Evolutionary conservation across 37 sponge, comb jelly and placozoan species (phyloP).

Genomic region (Eunapius fragilis): DNA sequence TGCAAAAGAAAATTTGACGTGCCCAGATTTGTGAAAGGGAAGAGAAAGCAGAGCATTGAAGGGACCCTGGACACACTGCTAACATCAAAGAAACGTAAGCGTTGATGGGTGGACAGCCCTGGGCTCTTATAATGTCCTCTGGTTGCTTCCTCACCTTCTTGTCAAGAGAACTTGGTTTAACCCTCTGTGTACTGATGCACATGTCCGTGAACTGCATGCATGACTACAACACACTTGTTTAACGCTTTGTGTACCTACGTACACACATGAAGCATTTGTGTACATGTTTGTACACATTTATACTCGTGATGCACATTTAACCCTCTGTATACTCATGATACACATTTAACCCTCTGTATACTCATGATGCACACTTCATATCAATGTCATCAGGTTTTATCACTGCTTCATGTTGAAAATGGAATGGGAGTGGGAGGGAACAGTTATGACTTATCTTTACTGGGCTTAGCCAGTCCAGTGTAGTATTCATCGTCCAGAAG

Average conservation of each 20-base stretch:
- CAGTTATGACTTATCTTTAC: background rate
- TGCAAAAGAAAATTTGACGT: slow-evolving; percentile 61
- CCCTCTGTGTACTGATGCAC: background rate
- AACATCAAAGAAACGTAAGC: background rate
- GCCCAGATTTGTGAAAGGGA: slow-evolving; percentile 3
- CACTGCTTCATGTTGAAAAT: background rate
- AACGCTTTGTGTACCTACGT: background rate
- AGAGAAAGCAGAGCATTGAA: background rate
- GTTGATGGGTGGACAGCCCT: background rate
- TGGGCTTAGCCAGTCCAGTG: background rate
- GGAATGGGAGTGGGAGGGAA: background rate
- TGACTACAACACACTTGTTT: too few relatives aligned
- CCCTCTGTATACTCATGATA: background rate
- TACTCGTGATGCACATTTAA: background rate
- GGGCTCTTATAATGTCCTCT: too few relatives aligned
- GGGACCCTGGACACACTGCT: background rate
- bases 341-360: background rate
- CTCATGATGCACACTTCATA: background rate
- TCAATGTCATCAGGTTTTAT: background rate
- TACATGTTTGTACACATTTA: background rate
- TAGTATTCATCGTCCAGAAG: background rate
- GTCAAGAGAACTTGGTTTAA: background rate
- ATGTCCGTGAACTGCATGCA: background rate
- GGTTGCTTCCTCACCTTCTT: background rate
- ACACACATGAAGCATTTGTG: background rate